phyloP scores from a whole-genome alignment of 1,140 invertebrate species.

The Andrena cerasifolii region DNA sequence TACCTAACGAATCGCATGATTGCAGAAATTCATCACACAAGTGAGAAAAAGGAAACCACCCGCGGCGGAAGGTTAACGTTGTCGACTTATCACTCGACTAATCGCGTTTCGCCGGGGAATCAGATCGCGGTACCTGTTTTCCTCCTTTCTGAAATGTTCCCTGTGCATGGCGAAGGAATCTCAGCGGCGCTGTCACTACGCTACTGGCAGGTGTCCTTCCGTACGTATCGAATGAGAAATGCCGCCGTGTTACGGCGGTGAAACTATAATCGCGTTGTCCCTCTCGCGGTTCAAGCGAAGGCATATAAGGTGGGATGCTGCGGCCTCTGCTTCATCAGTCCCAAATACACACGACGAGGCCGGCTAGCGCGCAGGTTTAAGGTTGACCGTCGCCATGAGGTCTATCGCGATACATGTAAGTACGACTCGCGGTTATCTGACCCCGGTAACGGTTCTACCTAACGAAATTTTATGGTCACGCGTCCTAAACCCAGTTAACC shows the following conservation, averaged over 20 bases:
- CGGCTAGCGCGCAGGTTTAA: conserved; percentile 72
- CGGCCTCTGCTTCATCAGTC: conserved; percentile 79
- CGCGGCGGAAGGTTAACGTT: background rate
- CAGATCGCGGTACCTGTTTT: background rate
- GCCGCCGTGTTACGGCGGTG: conserved; percentile 72
- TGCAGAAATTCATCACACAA: background rate
- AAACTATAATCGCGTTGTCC: conserved; percentile 76
- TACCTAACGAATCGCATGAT: background rate
- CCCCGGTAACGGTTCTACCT: too few species aligned
- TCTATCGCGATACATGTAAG: conserved; percentile 71
- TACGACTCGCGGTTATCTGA: conserved; percentile 39
- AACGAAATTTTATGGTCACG: too few species aligned
- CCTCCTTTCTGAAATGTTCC: background rate
- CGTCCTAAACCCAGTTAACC: too few species aligned
- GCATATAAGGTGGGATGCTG: conserved; percentile 83
- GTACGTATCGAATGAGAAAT: conserved; percentile 69
- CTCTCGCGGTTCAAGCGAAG: conserved; percentile 77
- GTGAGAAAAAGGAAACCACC: too few species aligned
- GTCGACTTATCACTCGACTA: too few species aligned
- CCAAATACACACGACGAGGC: conserved; percentile 79
- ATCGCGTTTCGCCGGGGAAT: background rate
- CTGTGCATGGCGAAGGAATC: background rate
- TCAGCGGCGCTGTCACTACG: conserved; percentile 46
- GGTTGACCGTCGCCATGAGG: conserved; percentile 72
- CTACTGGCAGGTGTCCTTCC: conserved; percentile 74